Percentiles rank a stretch among this genome's conserved stretches.
phyloP scores from a whole-genome alignment of 2,797 vertebrate genomes.

The Halcyon badia region DNA sequence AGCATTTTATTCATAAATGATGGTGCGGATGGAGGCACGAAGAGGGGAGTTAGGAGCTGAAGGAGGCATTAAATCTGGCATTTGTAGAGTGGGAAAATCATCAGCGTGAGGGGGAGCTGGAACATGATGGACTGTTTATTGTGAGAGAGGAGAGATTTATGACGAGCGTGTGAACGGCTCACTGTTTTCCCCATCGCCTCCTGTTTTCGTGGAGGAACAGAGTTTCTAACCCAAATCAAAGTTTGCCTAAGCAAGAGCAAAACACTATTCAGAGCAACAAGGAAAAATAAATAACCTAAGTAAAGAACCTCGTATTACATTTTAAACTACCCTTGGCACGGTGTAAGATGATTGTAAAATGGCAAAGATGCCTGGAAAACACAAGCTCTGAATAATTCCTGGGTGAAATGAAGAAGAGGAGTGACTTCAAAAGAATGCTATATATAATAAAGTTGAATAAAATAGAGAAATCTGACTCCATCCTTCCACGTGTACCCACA shows the following conservation, averaged over 20 bases:
- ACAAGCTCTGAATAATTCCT: constrained; percentile 44
- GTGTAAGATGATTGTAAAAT: constrained; percentile 18
- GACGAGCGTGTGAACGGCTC: background rate
- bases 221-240: constrained; percentile 23
- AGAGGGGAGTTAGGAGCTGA: constrained; percentile 29
- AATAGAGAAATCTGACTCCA: background rate
- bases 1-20: constrained; percentile 21
- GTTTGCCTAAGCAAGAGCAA: constrained; percentile 1
- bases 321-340: constrained; percentile 43
- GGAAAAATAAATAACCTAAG: background rate
- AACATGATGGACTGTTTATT: constrained; percentile 41
- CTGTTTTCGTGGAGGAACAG: constrained; percentile 5
- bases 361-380: constrained; percentile 36
- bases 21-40: background rate
- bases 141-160: constrained; percentile 55
- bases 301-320: constrained; percentile 24
- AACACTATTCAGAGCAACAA: background rate
- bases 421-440: background rate
- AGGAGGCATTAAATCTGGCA: constrained; percentile 55
- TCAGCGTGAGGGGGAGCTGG: constrained; percentile 9
- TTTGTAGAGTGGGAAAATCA: constrained; percentile 45
- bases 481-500: background rate
- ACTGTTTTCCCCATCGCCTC: constrained; percentile 25
- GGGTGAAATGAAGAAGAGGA: background rate
- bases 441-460: background rate